phyloP scores from a whole-genome alignment of 2,888 invertebrate genomes.

The Xanthia icteritia region DNA sequence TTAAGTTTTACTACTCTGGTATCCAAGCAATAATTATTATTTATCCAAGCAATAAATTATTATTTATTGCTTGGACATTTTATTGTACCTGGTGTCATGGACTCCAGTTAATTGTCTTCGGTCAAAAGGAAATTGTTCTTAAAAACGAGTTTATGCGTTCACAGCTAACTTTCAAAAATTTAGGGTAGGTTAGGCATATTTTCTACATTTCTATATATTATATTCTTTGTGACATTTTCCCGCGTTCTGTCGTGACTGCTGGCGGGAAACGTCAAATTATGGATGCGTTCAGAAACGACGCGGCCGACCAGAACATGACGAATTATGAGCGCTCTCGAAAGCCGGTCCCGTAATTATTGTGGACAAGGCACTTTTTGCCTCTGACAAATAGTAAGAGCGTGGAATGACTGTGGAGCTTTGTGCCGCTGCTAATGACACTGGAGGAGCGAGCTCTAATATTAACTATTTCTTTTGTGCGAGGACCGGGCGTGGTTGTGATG shows the following conservation, averaged over 20 bases:
- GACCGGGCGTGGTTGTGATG: constrained; percentile 82
- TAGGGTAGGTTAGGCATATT: constrained; percentile 53
- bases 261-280: constrained; percentile 89
- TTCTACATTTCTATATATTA: constrained; percentile 26
- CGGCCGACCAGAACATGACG: constrained; percentile 90
- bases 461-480: constrained; percentile 89
- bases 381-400: constrained; percentile 89
- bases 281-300: constrained; percentile 86
- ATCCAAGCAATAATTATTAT: no score
- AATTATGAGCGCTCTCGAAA: constrained; percentile 88
- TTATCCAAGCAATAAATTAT: no score
- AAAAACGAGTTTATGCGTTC: constrained; percentile 33
- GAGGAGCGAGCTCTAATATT: constrained; percentile 87
- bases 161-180: constrained; percentile 35
- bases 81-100: constrained; percentile 27
- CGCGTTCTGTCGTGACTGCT: constrained; percentile 80
- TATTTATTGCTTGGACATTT: constrained; percentile 45
- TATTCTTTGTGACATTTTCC: constrained; percentile 73
- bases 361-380: constrained; percentile 90
- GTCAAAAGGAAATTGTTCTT: constrained; percentile 26
- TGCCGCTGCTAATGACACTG: constrained; percentile 89
- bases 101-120: constrained; percentile 26
- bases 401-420: constrained; percentile 88
- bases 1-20: constrained; percentile 39
- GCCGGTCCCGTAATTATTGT: constrained; percentile 90